Percentiles rank a stretch among this genome's conserved stretches.
These are phyloP conservation scores for Poecilus cupreus DNA, from an alignment of 2,888 invertebrate genomes.

Conservation along the genomic window DNA sequence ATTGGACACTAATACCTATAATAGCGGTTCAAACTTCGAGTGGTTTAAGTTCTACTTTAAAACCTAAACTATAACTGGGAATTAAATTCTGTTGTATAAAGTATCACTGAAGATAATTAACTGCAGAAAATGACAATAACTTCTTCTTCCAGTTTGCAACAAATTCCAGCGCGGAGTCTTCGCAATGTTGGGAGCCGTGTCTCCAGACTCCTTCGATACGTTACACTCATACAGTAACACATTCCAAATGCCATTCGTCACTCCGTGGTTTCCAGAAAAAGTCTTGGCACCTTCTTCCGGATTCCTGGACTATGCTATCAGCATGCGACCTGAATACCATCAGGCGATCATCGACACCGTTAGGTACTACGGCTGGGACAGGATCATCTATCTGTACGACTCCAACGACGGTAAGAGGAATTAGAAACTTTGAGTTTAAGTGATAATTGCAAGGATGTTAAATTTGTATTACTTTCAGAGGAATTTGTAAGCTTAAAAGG, in stretches of 20 bases:
- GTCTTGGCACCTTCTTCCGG: slow-evolving; percentile 91
- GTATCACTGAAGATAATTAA: too few relatives aligned
- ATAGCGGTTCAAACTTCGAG: too few relatives aligned
- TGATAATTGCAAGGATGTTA: neutral
- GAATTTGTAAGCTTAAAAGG: too few relatives aligned
- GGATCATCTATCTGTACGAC: slow-evolving; percentile 92
- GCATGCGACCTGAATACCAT: slow-evolving; percentile 96
- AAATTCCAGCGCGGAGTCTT: slow-evolving; percentile 93
- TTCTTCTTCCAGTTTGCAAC: slow-evolving; percentile 83
- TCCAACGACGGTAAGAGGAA: slow-evolving; percentile 87
- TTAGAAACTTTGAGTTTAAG: slow-evolving; percentile 62
- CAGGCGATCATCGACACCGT: slow-evolving; percentile 96
- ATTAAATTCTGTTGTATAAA: too few relatives aligned
- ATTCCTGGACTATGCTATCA: slow-evolving; percentile 92
- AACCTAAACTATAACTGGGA: too few relatives aligned
- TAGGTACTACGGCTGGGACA: slow-evolving; percentile 92
- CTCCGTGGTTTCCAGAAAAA: slow-evolving; percentile 96
- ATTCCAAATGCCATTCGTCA: slow-evolving; percentile 96
- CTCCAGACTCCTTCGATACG: slow-evolving; percentile 95
- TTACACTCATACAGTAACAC: slow-evolving; percentile 95
- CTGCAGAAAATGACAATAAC: too few relatives aligned
- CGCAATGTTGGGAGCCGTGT: slow-evolving; percentile 92
- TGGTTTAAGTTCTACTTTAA: too few relatives aligned
- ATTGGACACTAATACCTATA: too few relatives aligned
- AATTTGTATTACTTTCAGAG: too few relatives aligned